These are phyloP conservation scores for Agrochola circellaris DNA, from an alignment of 2,888 invertebrate species.

Conservation along the genomic window DNA sequence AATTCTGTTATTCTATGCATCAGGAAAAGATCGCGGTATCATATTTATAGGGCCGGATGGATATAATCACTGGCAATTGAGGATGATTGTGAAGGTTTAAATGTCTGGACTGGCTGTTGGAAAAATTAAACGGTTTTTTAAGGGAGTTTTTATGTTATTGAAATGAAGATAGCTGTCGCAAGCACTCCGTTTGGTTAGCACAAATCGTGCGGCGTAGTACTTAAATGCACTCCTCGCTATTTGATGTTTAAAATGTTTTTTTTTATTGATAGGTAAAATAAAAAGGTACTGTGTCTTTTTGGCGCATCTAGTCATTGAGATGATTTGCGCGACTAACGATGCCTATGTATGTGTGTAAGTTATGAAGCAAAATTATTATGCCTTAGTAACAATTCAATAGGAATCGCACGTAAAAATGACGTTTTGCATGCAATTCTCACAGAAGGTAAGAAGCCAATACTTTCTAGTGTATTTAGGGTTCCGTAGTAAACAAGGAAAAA, in stretches of 20 bases:
- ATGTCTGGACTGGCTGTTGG: slow-evolving; percentile 13
- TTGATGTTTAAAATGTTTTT: background rate
- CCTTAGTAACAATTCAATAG: no score
- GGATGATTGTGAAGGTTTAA: slow-evolving; percentile 39
- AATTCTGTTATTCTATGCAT: slow-evolving; percentile 5
- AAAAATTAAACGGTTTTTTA: slow-evolving; percentile 40
- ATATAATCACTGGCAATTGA: slow-evolving; percentile 38
- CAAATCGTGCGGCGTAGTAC: slow-evolving; percentile 14
- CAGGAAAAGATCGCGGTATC: slow-evolving; percentile 23
- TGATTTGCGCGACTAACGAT: no score
- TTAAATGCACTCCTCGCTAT: slow-evolving; percentile 26
- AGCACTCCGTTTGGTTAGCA: slow-evolving; percentile 19
- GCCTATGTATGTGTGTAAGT: no score
- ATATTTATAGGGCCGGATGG: slow-evolving; percentile 13
- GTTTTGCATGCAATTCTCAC: no score
- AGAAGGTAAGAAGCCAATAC: no score
- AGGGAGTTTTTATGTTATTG: slow-evolving; percentile 45
- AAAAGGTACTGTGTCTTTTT: background rate
- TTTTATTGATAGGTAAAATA: background rate
- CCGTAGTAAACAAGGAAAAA: no score
- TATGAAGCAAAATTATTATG: no score
- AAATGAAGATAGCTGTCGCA: slow-evolving; percentile 34
- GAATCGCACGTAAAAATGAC: no score
- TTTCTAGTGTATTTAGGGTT: no score
- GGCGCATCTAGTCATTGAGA: no score